phyloP scores from a whole-genome alignment of 2,113 vertebrate species.

The Bufo gargarizans region DNA sequence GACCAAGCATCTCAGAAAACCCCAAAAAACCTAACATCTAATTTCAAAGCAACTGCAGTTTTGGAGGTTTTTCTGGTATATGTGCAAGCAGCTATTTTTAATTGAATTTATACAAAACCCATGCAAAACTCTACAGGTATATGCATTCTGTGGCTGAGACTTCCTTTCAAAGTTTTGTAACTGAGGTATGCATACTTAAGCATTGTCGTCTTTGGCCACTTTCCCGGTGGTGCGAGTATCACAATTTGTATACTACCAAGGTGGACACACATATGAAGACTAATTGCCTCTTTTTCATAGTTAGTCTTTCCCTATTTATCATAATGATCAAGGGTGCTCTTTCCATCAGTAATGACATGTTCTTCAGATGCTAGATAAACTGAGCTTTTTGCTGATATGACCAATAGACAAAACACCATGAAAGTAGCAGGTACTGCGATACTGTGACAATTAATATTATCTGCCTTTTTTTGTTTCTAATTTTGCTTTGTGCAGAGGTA shows the following conservation, averaged over 20 bases:
- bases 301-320: constrained; percentile 83
- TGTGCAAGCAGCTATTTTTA: constrained; percentile 99
- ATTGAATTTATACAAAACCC: constrained; percentile 99
- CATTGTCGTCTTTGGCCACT: constrained; percentile 94
- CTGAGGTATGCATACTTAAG: constrained; percentile 98
- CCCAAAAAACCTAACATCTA: constrained; percentile 99
- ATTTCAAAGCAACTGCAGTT: constrained; percentile 99
- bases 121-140: constrained; percentile 99
- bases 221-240: constrained; percentile 83
- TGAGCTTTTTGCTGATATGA: constrained; percentile 85
- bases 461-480: constrained; percentile 80
- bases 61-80: constrained; percentile 99
- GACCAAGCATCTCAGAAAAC: constrained; percentile 99
- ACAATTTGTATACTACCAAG: constrained; percentile 86
- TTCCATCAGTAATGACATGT: constrained; percentile 84
- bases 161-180: constrained; percentile 95
- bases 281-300: constrained; percentile 87
- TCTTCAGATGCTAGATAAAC: constrained; percentile 79
- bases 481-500: constrained; percentile 93
- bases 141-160: constrained; percentile 99
- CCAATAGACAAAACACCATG: constrained; percentile 89
- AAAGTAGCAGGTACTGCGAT: constrained; percentile 90
- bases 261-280: constrained; percentile 81
- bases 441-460: constrained; percentile 93
- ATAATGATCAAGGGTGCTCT: neutral